Percentiles rank a stretch among this genome's conserved stretches.
phyloP scores from a whole-genome alignment of 2,113 vertebrate species.

The Seriola quinqueradiata region DNA sequence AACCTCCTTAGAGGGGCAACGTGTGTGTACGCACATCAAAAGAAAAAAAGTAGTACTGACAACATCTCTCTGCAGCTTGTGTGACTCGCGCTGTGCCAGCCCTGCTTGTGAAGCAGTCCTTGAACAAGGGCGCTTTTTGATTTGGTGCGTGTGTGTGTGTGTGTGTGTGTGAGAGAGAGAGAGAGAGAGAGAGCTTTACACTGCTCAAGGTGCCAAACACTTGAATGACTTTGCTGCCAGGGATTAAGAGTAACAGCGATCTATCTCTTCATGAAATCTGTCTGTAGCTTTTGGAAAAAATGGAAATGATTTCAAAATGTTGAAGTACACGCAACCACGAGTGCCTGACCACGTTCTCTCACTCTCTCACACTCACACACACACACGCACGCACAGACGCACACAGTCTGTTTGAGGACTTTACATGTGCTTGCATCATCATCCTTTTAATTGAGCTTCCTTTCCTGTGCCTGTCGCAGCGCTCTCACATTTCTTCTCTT shows the following conservation, averaged over 20 bases:
- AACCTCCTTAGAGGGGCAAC: slow-evolving; percentile 24
- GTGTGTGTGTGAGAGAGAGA: slow-evolving; percentile 8
- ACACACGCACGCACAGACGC: slow-evolving; percentile 3
- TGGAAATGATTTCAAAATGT: slow-evolving; percentile 34
- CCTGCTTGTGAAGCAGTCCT: slow-evolving; percentile 61
- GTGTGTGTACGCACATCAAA: slow-evolving; percentile 39
- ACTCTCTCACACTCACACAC: background rate
- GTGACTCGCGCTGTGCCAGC: slow-evolving; percentile 54
- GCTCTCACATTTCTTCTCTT: slow-evolving; percentile 3
- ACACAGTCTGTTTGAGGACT: slow-evolving; percentile 34
- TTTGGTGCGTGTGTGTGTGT: slow-evolving; percentile 37
- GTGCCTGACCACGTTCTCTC: background rate
- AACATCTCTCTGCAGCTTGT: slow-evolving; percentile 44
- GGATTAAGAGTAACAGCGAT: slow-evolving; percentile 62
- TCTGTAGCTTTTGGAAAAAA: slow-evolving; percentile 40
- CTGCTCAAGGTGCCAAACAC: slow-evolving; percentile 62
- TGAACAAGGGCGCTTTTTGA: slow-evolving; percentile 73
- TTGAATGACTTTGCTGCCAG: slow-evolving; percentile 67
- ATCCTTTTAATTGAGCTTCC: slow-evolving; percentile 65
- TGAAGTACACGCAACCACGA: background rate
- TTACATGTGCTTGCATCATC: slow-evolving; percentile 79
- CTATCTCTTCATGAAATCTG: slow-evolving; percentile 58
- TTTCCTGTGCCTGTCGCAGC: slow-evolving; percentile 39
- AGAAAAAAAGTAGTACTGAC: slow-evolving; percentile 33
- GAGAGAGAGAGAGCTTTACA: background rate